Conservation (phyloP, 2,797 vertebrate species). For the Erethizon dorsatum region DNA sequence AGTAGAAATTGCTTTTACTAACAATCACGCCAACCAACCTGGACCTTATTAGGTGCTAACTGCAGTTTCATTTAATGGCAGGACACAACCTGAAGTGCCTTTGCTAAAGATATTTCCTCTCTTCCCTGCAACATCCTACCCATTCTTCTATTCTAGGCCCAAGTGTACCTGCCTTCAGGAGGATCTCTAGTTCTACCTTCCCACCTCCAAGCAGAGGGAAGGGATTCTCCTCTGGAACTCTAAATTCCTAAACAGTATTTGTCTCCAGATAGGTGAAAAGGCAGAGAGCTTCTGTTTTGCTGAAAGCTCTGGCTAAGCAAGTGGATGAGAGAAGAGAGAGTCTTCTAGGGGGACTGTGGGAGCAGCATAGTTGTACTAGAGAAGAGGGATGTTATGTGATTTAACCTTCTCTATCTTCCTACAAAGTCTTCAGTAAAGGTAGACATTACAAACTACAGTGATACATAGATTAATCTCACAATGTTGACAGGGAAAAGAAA, state of each 20-base stretch:
- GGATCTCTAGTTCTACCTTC: neutral
- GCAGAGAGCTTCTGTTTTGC: neutral
- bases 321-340: neutral
- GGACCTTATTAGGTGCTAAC: neutral
- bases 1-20: neutral
- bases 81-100: neutral
- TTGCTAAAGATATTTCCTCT: neutral
- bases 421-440: neutral
- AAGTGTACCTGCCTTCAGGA: neutral
- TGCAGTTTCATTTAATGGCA: neutral
- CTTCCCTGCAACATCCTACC: neutral
- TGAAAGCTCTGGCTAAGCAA: slow-evolving; percentile 10
- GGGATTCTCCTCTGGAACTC: neutral
- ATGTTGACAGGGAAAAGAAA: neutral
- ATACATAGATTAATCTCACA: neutral
- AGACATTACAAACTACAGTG: neutral
- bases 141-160: neutral
- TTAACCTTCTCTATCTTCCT: neutral
- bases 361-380: neutral
- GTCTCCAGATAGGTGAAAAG: slow-evolving; percentile 22
- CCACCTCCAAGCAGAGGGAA: neutral
- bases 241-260: neutral
- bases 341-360: neutral
- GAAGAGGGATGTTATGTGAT: neutral
- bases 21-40: neutral